phyloP scores from a whole-genome alignment of 2,113 vertebrate genomes.

The Hipposideros armiger region DNA sequence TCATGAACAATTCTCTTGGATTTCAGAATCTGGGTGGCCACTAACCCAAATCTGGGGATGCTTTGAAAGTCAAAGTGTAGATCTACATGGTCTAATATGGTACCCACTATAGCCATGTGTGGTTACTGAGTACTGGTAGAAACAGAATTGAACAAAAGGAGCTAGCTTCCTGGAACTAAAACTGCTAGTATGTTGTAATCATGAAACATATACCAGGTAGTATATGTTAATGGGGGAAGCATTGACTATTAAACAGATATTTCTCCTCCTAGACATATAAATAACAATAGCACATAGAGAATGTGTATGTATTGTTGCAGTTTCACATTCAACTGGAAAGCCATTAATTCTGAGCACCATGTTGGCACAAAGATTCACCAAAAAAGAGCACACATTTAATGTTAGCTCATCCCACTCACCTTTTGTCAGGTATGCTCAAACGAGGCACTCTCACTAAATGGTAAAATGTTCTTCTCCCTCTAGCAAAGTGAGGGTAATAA shows the following conservation, averaged over 20 bases:
- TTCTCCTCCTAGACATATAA: neutral
- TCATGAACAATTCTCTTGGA: slow-evolving; percentile 61
- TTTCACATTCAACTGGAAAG: neutral
- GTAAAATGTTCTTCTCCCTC: neutral
- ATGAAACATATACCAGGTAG: neutral
- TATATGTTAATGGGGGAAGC: neutral
- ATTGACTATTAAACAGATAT: neutral
- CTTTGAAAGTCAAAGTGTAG: slow-evolving; percentile 37
- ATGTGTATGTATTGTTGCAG: neutral
- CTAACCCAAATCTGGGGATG: slow-evolving; percentile 7
- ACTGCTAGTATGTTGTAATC: neutral
- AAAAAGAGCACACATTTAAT: neutral
- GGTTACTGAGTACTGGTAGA: neutral
- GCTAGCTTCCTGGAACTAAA: neutral
- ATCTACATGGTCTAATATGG: neutral
- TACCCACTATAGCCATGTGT: fast-evolving
- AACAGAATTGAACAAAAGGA: neutral
- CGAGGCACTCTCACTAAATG: neutral
- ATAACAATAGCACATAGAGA: neutral
- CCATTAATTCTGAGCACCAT: neutral
- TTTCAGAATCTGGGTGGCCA: slow-evolving; percentile 73
- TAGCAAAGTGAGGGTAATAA: neutral
- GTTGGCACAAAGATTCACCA: neutral
- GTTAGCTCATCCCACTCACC: neutral
- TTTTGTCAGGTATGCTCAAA: neutral